Evolutionary conservation across 1,140 invertebrate species (phyloP), one percentile per base, ranked within the genome.

Genomic region (Cotesia typhae): DNA sequence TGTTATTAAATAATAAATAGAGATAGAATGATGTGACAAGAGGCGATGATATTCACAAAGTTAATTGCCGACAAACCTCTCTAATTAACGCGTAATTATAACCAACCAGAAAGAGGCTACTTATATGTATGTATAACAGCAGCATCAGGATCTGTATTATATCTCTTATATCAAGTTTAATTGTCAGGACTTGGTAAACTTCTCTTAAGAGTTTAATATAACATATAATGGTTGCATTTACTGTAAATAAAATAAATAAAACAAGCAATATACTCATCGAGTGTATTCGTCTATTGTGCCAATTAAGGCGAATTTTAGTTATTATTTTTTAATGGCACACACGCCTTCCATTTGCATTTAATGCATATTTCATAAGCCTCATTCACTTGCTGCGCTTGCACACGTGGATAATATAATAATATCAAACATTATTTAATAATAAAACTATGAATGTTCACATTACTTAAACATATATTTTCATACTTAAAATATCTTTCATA

Each of bases 1-100:
- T 28, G 28, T 28, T 28, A 28, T 28, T 28, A 28, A 28, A 28
- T 37, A 37, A 53, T 51, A 47, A 71, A 72, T 53, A 64, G 65
- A 71, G 61, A 38, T 67, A 20, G 63, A 68, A 64, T 74, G 77
- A 55, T 77, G 72, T 71, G 17, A 76, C 64, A 72, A 53, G 55
- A 61, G 53, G 63, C 69, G 59, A 75, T 67, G 74, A 84, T 83
- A 83, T 82, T 81, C 80, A 78, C 71, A 76, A 80, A 78, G 77
- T 81, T 77, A 80, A 84, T 84, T 84, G 79, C 80, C 82, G 83
- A 81, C 82, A 85, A 85, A 84, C 80, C 79, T 82, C 74, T 82
- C 80, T 84, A 84, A 85, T 85, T 85, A 85, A 77, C 74, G 78
- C 75, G 75, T 82, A 82, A 84, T 84, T 82, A 81, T 79, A 76